Conservation (phyloP, 2,797 vertebrate genomes). For the Stomatorhinus walkeri region DNA sequence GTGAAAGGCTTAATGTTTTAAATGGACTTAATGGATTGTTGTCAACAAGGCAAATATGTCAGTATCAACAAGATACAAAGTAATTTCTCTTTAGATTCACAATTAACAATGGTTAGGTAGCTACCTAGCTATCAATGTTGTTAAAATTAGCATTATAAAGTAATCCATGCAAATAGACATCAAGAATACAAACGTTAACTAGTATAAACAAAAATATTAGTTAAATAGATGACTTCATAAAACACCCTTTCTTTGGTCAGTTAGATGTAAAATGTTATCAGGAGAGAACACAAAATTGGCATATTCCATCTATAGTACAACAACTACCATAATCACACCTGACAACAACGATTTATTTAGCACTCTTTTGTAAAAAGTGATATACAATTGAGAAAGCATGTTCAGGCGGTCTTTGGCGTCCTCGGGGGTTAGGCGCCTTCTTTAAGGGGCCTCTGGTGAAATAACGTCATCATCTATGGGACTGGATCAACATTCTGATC, state of each 20-base stretch:
- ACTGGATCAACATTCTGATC: not conserved
- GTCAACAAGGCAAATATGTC: not conserved
- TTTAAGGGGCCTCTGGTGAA: not conserved
- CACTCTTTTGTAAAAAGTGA: not conserved
- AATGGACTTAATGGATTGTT: not conserved
- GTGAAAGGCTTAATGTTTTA: not conserved
- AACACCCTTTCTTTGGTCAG: not conserved
- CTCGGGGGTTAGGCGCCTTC: not conserved
- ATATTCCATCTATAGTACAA: not conserved
- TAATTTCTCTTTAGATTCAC: not conserved
- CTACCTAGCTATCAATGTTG: not conserved
- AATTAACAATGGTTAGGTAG: not conserved
- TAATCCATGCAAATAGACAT: not conserved
- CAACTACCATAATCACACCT: not conserved
- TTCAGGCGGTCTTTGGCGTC: not conserved
- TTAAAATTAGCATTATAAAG: not conserved
- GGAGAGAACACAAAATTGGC: not conserved
- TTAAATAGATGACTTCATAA: not conserved
- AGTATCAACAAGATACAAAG: not conserved
- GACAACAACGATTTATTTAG: not conserved
- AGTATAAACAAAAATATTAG: not conserved
- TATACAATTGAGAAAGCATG: not conserved
- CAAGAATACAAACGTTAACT: not conserved
- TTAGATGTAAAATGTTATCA: not conserved
- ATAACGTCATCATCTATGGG: not conserved